Base-by-base conservation (phyloP, 2,888 invertebrate genomes). In the Torymus texanus region DNA sequence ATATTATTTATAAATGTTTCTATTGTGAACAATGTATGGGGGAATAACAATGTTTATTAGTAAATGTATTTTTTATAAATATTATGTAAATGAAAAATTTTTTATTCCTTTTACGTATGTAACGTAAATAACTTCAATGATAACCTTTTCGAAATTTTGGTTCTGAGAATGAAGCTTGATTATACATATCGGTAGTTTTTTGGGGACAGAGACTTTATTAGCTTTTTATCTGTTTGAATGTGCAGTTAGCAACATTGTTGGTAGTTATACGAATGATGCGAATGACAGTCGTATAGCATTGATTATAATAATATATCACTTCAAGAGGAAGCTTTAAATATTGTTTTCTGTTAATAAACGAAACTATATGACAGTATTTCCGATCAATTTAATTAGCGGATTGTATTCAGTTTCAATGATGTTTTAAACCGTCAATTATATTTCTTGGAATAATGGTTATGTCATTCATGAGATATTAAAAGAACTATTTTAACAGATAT, bases 381-480 rank as follows among this genome's bases (percentile, higher is more conserved):
- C 63, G 76, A 76, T 70, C 63, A 62, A 8, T 8, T 24, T 62
- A 76, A 70, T 76, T 62, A 70, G 63, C 50, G 12, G n/a, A 29
- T 21, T 24, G 50, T 13, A 29, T 53, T n/a, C n/a, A 50, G 58
- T 63, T 11, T 12, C 55, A 16, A 74, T 2, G n/a, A 51, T 21
- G 5, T 18, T 58, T 58, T 16, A 0, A 66, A 50, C 58, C 13
- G 51, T 58, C n/a, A 10, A 56, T 53, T 41, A 56, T 18, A 65
- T 21, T 74, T 74, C 58, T 65, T 29, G 16, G 18, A 41, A 41
- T 5, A 0, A 66, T 21, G 1, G 1, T 72, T 72, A 24, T 58
- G n/a, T 14, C 8, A 29, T 18, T 14, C 10, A 41, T 2, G 21
- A 61, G 50, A 8, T 41, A 21, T 5, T 5, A 41, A 41, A 41